These are phyloP conservation scores for Pomacea maculata DNA, from an alignment of 1,140 invertebrate genomes.

Conservation along the genomic window DNA sequence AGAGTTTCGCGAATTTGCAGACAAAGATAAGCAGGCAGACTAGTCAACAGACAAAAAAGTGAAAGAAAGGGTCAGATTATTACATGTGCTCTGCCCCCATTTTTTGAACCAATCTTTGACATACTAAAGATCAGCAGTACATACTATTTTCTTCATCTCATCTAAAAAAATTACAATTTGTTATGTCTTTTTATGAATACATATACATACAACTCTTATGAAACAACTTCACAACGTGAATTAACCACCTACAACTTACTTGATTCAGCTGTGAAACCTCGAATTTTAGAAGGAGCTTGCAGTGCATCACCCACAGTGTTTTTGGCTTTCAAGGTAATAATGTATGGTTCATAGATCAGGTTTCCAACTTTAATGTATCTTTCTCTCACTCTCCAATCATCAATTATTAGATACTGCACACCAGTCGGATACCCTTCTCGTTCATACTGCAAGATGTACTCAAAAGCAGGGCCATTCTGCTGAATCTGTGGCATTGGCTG, in stretches of 20 bases:
- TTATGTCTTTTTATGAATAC: too few relatives aligned
- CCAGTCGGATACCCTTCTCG: constrained; percentile 60
- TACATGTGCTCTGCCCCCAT: too few relatives aligned
- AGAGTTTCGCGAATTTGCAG: too few relatives aligned
- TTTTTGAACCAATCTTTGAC: too few relatives aligned
- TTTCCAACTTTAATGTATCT: not conserved
- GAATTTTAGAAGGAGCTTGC: constrained; percentile 75
- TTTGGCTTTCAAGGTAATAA: constrained; percentile 90
- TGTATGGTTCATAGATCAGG: constrained; percentile 85
- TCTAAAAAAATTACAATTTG: too few relatives aligned
- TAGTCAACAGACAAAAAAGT: too few relatives aligned
- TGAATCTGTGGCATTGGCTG: constrained; percentile 94
- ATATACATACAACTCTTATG: too few relatives aligned
- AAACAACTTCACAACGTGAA: not conserved
- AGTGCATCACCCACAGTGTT: constrained; percentile 89
- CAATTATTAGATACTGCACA: constrained; percentile 32
- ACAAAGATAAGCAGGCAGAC: too few relatives aligned
- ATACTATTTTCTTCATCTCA: too few relatives aligned
- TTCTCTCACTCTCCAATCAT: constrained; percentile 44
- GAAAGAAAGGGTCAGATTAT: too few relatives aligned
- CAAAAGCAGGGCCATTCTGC: constrained; percentile 93
- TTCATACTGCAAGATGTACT: constrained; percentile 90
- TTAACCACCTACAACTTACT: constrained; percentile 37
- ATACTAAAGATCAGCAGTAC: too few relatives aligned
- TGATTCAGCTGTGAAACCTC: constrained; percentile 94